Evolutionary conservation across 2,113 vertebrate species (phyloP), one percentile per base, ranked within the genome.

Genomic region (Zosterops lateralis): DNA sequence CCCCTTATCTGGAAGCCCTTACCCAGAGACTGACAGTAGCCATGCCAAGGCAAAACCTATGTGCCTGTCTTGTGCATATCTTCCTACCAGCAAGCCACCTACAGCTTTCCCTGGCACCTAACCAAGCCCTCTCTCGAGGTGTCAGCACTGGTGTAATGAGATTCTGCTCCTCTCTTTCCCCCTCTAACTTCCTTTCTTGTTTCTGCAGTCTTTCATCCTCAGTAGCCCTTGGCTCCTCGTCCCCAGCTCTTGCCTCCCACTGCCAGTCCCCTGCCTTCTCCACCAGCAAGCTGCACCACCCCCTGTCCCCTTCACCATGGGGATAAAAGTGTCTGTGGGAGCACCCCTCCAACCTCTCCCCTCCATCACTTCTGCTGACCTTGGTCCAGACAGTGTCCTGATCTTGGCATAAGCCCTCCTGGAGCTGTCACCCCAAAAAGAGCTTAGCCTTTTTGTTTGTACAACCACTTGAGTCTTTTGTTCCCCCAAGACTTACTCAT

Each of bases 231-330:
- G 5, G 16, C 3, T 53, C 7, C 67, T 48, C 0, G 0, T 17
- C 9, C 29, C 12, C 45, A 44, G 2, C 15, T 32, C 9, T 64
- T 6, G 1, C 22, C 25, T 61, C 42, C 12, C 6, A 12, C 3
- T 1, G 2, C 12, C 31, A 2, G 1, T 50, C 9, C 13, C 21
- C 54, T 31, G 24, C 26, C 14, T 28, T 53, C 28, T 64, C 22
- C 5, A 0, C 0, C 29, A 50, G 11, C 21, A 34, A 42, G 19
- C 3, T 34, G 10, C 10, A 6, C 19, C 0, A 0, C 6, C 19
- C 44, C 34, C 26, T 16, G 15, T 17, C 40, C 17, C 22, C 32
- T 65, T 73, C 2, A 0, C 2, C 13, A 28, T 3, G 4, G 10
- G 4, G 3, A 47, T 2, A 8, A n/a, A 57, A 44, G 17, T 0